Evolutionary conservation across 2,113 vertebrate species (phyloP), one percentile per base, ranked within the genome.

Genomic region (Anseranas semipalmata): DNA sequence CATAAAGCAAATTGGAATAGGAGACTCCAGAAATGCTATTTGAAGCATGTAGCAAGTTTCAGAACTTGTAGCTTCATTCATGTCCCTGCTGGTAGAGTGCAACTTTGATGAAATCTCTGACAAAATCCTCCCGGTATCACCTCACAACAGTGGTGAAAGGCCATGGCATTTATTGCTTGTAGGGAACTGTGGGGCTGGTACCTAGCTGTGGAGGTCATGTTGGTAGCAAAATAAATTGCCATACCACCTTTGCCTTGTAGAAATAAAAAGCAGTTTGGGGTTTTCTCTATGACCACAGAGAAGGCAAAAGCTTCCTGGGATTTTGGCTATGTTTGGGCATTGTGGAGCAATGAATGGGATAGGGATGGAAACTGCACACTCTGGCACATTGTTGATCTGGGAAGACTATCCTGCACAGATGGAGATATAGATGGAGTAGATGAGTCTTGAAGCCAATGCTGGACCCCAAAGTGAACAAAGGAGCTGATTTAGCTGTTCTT

Each of bases 101-200:
- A 70, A 75, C 37, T 43, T 7, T 46, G 41, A n/a, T 45, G 35
- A 56, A 73, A 73, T 78, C 0, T 0, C 39, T 28, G 7, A 0
- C 10, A 6, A 62, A 59, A 12, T 68, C 48, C 20, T 79, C 48
- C 62, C 46, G 50, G 25, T 32, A 79, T 65, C 25, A 33, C 25
- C 78, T 52, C 67, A 20, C 6, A 46, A 6, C 30, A 48, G 37
- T 0, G 1, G 52, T 33, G 71, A 86, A 71, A 59, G 41, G 12
- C 35, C 1, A 0, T 41, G 21, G 33, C 45, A 30, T 1, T 0
- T 37, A 71, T 16, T 72, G 28, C 32, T 63, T 59, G 12, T n/a
- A 59, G 32, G 43, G n/a, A 41, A 43, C 12, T 70, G 39, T 28
- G 50, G 20, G 46, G 30, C 6, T 77, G 24, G 28, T 39, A 28